These are phyloP conservation scores for Pogonognathellus flavescens DNA, from an alignment of 1,140 invertebrate genomes.

Conservation along the genomic window DNA sequence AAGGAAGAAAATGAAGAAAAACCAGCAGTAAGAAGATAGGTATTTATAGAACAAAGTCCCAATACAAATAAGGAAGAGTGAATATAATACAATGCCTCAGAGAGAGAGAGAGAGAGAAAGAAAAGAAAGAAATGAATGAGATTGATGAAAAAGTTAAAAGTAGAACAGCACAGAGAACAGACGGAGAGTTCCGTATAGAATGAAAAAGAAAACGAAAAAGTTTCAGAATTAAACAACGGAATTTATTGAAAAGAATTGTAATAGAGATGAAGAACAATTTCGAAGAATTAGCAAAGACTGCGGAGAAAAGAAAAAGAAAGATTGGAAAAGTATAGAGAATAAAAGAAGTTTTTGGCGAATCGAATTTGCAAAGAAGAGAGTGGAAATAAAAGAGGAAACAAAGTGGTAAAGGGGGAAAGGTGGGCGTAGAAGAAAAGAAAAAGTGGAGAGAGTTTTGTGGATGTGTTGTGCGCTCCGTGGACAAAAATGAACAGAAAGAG, in stretches of 20 bases:
- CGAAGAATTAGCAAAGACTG: not conserved
- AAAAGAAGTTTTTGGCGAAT: too few relatives aligned
- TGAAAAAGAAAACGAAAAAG: not conserved
- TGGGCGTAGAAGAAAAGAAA: slow-evolving; percentile 30
- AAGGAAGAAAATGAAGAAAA: too few relatives aligned
- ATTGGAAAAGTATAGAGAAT: not conserved
- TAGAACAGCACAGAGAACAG: not conserved
- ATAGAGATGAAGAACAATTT: not conserved
- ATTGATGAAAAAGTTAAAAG: slow-evolving; percentile 22
- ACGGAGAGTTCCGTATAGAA: not conserved
- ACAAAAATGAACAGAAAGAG: slow-evolving; percentile 35
- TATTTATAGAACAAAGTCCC: too few relatives aligned
- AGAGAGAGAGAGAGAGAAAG: too few relatives aligned
- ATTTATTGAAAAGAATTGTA: not conserved
- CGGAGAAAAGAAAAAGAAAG: not conserved
- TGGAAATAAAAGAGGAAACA: not conserved
- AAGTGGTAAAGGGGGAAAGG: not conserved
- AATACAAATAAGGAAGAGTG: too few relatives aligned
- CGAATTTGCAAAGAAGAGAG: not conserved
- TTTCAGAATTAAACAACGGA: not conserved
- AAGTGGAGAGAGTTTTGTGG: slow-evolving; percentile 7
- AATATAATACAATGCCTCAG: too few relatives aligned
- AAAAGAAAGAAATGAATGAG: not conserved
- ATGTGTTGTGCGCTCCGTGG: not conserved
- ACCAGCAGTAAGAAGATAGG: too few relatives aligned